These are phyloP conservation scores for Drosophila pseudoananassae DNA, from an alignment of 1,140 invertebrate genomes.

Conservation along the genomic window DNA sequence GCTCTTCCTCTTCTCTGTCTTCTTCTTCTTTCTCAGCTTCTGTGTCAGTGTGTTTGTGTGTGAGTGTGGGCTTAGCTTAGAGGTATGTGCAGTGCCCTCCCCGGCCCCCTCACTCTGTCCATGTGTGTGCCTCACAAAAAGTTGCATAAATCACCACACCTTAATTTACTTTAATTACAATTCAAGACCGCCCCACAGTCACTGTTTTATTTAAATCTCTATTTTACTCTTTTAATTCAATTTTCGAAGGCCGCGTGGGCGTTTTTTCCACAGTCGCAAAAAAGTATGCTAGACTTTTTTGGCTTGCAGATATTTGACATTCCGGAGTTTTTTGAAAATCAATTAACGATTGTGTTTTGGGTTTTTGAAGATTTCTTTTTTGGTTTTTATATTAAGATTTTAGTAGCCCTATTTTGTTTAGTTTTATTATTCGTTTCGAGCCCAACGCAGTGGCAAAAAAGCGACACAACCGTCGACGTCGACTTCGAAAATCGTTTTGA, in stretches of 20 bases:
- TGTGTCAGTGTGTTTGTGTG: slow-evolving; percentile 14
- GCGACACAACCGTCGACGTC: slow-evolving; percentile 82
- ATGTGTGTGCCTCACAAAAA: slow-evolving; percentile 65
- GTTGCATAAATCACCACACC: slow-evolving; percentile 84
- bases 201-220: slow-evolving; percentile 9
- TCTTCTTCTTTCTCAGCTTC: not conserved
- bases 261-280: slow-evolving; percentile 29
- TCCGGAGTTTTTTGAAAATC: not conserved
- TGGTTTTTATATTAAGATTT: not conserved
- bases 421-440: slow-evolving; percentile 44
- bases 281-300: slow-evolving; percentile 46
- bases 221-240: slow-evolving; percentile 22
- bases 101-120: slow-evolving; percentile 2
- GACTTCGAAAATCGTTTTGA: slow-evolving; percentile 83
- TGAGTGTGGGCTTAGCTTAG: slow-evolving; percentile 52
- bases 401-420: slow-evolving; percentile 62
- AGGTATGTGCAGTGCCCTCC: slow-evolving; percentile 60
- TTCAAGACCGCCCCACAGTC: slow-evolving; percentile 12
- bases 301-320: not conserved
- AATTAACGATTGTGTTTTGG: slow-evolving; percentile 11
- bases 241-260: slow-evolving; percentile 29
- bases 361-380: slow-evolving; percentile 23
- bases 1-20: slow-evolving; percentile 14
- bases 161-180: slow-evolving; percentile 80
- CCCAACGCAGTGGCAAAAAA: slow-evolving; percentile 46